These are phyloP conservation scores for Thalassoma bifasciatum DNA, from an alignment of 2,113 vertebrate genomes.

Conservation along the genomic window DNA sequence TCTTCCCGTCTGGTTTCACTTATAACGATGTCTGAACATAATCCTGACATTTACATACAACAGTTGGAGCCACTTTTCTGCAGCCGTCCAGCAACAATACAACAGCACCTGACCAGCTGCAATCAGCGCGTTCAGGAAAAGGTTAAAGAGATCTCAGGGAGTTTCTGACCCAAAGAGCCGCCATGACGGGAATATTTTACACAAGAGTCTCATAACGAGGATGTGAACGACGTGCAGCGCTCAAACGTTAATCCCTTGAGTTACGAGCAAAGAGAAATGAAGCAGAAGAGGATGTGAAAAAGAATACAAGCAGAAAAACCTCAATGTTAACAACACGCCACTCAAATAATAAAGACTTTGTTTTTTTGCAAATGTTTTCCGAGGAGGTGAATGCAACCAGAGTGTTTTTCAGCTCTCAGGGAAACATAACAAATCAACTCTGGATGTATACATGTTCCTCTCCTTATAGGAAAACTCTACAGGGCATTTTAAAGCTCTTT, in stretches of 20 bases:
- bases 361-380: not conserved
- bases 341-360: not conserved
- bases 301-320: not conserved
- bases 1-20: not conserved
- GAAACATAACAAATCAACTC: not conserved
- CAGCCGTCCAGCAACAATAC: not conserved
- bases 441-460: conserved; percentile 4
- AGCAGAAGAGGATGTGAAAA: not conserved
- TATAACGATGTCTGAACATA: not conserved
- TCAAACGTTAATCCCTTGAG: not conserved
- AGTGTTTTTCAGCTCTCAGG: not conserved
- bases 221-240: not conserved
- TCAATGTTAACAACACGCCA: not conserved
- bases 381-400: not conserved
- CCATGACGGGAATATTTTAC: not conserved
- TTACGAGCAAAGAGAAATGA: not conserved
- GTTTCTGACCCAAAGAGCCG: not conserved
- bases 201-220: not conserved
- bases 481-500: not conserved
- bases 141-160: not conserved
- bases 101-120: not conserved
- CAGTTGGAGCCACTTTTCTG: not conserved
- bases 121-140: not conserved
- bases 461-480: conserved; percentile 3
- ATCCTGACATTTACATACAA: not conserved